These are phyloP conservation scores for Toxonevra muliebris DNA, from an alignment of 2,888 invertebrate species.

Conservation along the genomic window DNA sequence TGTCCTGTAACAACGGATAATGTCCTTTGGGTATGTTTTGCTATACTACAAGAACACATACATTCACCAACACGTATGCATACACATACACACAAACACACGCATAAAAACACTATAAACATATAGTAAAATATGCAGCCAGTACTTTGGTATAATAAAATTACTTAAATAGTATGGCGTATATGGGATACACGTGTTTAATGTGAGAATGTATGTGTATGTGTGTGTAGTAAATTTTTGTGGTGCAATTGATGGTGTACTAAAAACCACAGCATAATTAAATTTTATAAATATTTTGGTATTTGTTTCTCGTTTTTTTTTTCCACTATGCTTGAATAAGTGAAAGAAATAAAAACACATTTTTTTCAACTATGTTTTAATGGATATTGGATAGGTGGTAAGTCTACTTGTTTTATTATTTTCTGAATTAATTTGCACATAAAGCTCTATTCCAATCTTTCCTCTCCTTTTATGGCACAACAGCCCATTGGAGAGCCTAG, in stretches of 20 bases:
- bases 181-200: neutral
- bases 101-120: neutral
- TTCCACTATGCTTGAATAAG: slow-evolving; percentile 5
- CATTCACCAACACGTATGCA: neutral
- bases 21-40: slow-evolving; percentile 34
- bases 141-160: slow-evolving; percentile 22
- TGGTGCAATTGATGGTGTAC: slow-evolving; percentile 13
- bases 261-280: slow-evolving; percentile 47
- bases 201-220: neutral
- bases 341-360: too few species aligned
- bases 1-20: slow-evolving; percentile 6
- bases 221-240: neutral
- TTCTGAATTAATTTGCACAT: too few species aligned
- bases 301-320: neutral
- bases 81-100: too few species aligned
- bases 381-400: too few species aligned
- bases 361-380: too few species aligned
- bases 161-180: slow-evolving; percentile 18
- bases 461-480: too few species aligned
- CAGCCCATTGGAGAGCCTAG: too few species aligned
- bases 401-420: too few species aligned
- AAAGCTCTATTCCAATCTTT: too few species aligned
- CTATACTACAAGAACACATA: slow-evolving; percentile 1
- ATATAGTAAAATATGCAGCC: neutral
- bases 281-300: slow-evolving; percentile 43